Evolutionary conservation across 2,888 invertebrate species (phyloP), one percentile per base, ranked within the genome.

Genomic region (Pomacea canaliculata): DNA sequence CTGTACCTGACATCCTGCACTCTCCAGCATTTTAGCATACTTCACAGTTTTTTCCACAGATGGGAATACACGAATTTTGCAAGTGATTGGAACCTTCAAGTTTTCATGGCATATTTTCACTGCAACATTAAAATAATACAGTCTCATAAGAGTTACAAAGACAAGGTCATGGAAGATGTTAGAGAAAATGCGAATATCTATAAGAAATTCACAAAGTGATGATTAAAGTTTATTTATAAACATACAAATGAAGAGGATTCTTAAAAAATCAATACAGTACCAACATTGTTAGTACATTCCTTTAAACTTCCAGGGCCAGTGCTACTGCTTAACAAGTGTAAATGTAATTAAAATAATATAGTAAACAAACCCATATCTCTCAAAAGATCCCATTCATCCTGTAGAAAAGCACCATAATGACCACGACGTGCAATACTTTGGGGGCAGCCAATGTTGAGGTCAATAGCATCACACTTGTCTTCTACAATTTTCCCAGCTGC

Each of bases 401-500:
- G 97, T 56, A 99, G 93, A 92, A 96, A 99, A 49, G 98, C 95
- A 19, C 99, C 99, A 92, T 99, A 99, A 91, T 94, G 95, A 13
- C 99, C 99, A 84, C 97, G 93, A 89, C 96, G 96, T 0, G 99
- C 99, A 86, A 99, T 99, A 37, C 96, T 95, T 92, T 99, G 99
- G 0, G 99, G 99, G 91, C 99, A 99, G 7, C 99, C 99, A 80
- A 99, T 93, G 92, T 99, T 99, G 73, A 99, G 93, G 91, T 99
- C 99, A 79, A 99, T 94, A 12, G 96, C 99, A 92, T 97, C 97
- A 92, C 98, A 99, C 86, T 94, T 92, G 71, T 94, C 93, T 91
- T 97, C 95, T 10, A 96, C 98, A 67, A 97, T 91, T 83, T 95
- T 92, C 2, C 96, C 96, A 59, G 99, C 99, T 89, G 95, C 94